Evolutionary conservation across 2,113 vertebrate species (phyloP).

Genomic region (Gracilinanus agilis): DNA sequence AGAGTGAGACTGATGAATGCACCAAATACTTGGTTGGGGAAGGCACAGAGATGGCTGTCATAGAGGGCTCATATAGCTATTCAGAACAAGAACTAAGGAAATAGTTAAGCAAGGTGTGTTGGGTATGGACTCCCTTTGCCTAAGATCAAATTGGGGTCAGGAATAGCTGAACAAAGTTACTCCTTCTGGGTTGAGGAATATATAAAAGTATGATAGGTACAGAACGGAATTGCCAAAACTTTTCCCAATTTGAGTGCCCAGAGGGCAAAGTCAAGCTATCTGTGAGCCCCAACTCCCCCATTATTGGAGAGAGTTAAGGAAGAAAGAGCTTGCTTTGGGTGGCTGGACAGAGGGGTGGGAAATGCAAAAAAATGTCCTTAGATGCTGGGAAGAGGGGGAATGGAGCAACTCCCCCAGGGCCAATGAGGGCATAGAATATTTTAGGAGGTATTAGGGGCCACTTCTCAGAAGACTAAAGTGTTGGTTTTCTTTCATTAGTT

Average conservation of each 20-base stretch:
- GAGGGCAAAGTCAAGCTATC: no score
- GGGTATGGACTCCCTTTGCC: neutral
- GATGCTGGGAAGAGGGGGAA: no score
- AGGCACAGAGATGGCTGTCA: neutral
- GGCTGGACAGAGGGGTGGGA: no score
- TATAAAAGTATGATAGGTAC: neutral
- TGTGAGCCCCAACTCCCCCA: no score
- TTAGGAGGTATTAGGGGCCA: neutral
- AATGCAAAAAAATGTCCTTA: no score
- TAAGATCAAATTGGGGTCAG: neutral
- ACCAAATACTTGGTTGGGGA: neutral
- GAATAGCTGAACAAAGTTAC: neutral
- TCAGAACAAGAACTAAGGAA: neutral
- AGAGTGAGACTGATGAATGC: neutral
- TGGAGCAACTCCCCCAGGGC: no score
- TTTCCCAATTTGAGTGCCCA: no score
- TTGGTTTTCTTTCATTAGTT: neutral
- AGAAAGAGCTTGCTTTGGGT: no score
- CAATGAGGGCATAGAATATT: neutral
- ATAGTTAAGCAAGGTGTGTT: neutral
- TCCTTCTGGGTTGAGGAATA: neutral
- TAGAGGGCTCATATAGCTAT: neutral
- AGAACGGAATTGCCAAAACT: no score
- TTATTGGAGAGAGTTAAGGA: no score
- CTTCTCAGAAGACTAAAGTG: neutral